Base-by-base conservation (phyloP, 1,140 invertebrate species). In the Diachasmimorpha longicaudata region DNA sequence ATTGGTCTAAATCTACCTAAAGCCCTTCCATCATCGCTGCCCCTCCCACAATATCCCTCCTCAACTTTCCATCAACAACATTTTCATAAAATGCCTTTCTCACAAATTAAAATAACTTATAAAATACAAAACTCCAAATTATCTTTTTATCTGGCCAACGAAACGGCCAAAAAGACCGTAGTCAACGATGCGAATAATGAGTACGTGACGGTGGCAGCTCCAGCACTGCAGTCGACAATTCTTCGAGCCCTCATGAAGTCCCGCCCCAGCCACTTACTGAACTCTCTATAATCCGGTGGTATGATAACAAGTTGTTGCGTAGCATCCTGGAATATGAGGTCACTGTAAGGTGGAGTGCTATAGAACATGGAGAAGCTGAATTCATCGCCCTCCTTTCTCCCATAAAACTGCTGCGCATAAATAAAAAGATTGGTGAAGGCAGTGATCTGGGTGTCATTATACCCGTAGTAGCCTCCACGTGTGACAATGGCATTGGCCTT, bases 351-450 rank as follows among this genome's bases (percentile, higher is more conserved):
- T 1, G 93, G 90, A 14, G 89, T 86, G 0, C 96, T 97, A 71
- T 92, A 93, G 85, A 97, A 98, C 95, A 98, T 96, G 78, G 95
- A 95, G 84, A 96, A 96, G 81, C 95, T 96, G 82, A 96, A 97
- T 68, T 96, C 95, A 85, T 97, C 95, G 37, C 92, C 90, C 77
- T 93, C 93, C 81, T 95, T 96, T 9, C 95, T 90, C 0, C 96
- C 96, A 85, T 97, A 98, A 78, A 95, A 93, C 81, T 97, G 96
- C 82, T 97, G 96, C 0, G 96, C 96, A 83, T 97, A 97, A 58
- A 96, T 90, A 82, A 98, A 94, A 0, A 98, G 89, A 85, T 97
- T 97, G 6, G 95, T 94, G 81, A 92, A 97, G 0, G 96, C 93
- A 82, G 95, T 93, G 2, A 97, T 89, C 83, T 96, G 91, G 0